Base-by-base conservation (phyloP, 2,113 vertebrate species). In the Semnornis frantzii region DNA sequence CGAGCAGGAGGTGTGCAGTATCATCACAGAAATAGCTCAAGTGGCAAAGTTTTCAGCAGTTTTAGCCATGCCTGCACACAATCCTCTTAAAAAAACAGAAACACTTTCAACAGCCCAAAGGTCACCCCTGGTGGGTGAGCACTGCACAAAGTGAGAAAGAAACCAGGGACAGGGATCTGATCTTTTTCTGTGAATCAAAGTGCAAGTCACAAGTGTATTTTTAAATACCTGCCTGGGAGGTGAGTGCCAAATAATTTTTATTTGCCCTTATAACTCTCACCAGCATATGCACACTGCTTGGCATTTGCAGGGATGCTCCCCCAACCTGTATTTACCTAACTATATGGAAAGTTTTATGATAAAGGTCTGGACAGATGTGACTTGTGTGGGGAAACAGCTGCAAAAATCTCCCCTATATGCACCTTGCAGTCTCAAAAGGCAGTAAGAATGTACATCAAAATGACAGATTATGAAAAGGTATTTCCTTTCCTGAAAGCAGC, bases 1-100 rank as follows among this genome's bases (percentile, higher is more conserved):
- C 17, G 31, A 69, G 39, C 48, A 52, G 1, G 1, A 75, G 25
- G 30, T 9, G 3, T 1, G 1, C 27, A 48, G 64, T 8, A 2
- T 6, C 10, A 1, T 54, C 3, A 4, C 62, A 63, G 55, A 25
- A 64, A 70, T 4, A 39, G 37, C 66, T 70, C 69, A 55, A 63
- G 58, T 2, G 34, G 34, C 42, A 19, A 82, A 62, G n/a, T 58
- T 79, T 66, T n/a, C 85, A 39, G 54, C 15, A 3, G 8, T 75
- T 89, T 17, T 34, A 52, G 70, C 1, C 0, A 78, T 20, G 33
- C 30, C 34, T 27, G 8, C 8, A 15, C 23, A 34, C 4, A 25
- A 24, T 15, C 37, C 60, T 30, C 12, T 21, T 28, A 30, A 76
- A 55, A 68, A 63, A 66, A 28, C 17, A 42, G 27, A 39, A 42